Conservation (phyloP, 2,797 vertebrate species). For the Knipowitschia caucasica region DNA sequence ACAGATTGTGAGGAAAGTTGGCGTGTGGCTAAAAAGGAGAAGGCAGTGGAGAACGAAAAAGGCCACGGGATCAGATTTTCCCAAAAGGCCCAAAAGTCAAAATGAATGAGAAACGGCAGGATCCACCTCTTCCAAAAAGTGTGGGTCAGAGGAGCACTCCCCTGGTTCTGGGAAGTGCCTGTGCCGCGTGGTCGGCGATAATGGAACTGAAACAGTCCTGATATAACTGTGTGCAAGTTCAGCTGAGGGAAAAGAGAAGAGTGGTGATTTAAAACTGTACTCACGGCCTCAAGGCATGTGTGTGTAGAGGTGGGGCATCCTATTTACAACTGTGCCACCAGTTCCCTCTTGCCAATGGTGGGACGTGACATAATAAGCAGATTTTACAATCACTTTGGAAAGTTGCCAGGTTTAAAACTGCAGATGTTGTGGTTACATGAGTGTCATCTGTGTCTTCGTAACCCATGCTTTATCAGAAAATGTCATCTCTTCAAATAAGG, state of each 20-base stretch:
- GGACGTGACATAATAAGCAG: slow-evolving; percentile 33
- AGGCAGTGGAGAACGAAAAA: slow-evolving; percentile 27
- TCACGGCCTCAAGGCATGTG: slow-evolving; percentile 53
- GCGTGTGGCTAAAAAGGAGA: slow-evolving; percentile 31
- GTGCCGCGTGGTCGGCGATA: slow-evolving; percentile 57
- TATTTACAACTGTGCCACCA: slow-evolving; percentile 71
- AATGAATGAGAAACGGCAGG: slow-evolving; percentile 33
- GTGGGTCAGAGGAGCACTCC: slow-evolving; percentile 59
- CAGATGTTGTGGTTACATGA: not conserved
- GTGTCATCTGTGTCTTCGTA: not conserved
- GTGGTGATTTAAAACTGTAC: slow-evolving; percentile 60
- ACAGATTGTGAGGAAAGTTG: slow-evolving; percentile 56
- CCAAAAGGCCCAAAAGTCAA: slow-evolving; percentile 27
- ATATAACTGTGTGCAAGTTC: slow-evolving; percentile 48
- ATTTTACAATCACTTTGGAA: slow-evolving; percentile 34
- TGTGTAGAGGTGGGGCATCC: slow-evolving; percentile 36
- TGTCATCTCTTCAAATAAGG: not conserved
- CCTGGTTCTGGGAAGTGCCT: slow-evolving; percentile 68
- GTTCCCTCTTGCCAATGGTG: slow-evolving; percentile 36
- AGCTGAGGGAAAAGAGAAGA: slow-evolving; percentile 48
- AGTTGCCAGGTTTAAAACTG: slow-evolving; percentile 32
- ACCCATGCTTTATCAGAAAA: not conserved
- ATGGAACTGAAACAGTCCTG: slow-evolving; percentile 60
- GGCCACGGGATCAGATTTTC: slow-evolving; percentile 38
- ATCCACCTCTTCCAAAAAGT: slow-evolving; percentile 55